Percentiles rank a stretch among this genome's conserved stretches.
These are phyloP conservation scores for Drosophila fungiperda DNA, from an alignment of 2,888 invertebrate genomes.

Conservation along the genomic window DNA sequence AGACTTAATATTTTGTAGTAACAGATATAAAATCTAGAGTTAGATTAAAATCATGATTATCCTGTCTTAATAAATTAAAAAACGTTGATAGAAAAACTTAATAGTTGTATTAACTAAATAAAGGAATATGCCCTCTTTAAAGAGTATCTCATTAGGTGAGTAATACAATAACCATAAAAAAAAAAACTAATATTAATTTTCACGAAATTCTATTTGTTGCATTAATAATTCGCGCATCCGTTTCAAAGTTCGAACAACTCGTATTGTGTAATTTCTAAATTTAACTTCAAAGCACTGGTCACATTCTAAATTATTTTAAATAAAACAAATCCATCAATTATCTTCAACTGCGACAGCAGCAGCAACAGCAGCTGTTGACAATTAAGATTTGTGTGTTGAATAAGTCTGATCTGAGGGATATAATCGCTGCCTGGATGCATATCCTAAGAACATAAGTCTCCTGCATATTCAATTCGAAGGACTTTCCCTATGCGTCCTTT, in stretches of 20 bases:
- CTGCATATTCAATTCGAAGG: conserved; percentile 25
- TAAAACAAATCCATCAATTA: conserved; percentile 52
- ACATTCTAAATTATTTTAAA: conserved; percentile 14
- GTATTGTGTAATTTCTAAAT: conserved; percentile 44
- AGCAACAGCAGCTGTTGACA: conserved; percentile 40
- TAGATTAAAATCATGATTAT: background rate
- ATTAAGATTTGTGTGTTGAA: conserved; percentile 21
- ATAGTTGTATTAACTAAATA: too few relatives aligned
- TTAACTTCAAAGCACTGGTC: conserved; percentile 23
- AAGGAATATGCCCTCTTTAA: background rate
- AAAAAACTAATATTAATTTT: background rate
- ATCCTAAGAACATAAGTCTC: conserved; percentile 59
- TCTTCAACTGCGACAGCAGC: conserved; percentile 38
- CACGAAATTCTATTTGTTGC: conserved; percentile 3
- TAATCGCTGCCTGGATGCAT: conserved; percentile 14
- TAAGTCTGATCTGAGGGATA: conserved; percentile 2
- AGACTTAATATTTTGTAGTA: background rate
- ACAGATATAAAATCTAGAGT: background rate
- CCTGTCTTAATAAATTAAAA: background rate
- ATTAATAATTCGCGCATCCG: conserved; percentile 33
- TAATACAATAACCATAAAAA: background rate
- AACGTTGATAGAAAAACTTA: accelerated
- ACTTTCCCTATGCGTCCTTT: conserved; percentile 7
- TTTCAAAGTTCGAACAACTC: conserved; percentile 15
- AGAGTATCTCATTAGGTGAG: background rate